Evolutionary conservation across 2,797 vertebrate genomes (phyloP).

Genomic region (Neoniphon sammara): DNA sequence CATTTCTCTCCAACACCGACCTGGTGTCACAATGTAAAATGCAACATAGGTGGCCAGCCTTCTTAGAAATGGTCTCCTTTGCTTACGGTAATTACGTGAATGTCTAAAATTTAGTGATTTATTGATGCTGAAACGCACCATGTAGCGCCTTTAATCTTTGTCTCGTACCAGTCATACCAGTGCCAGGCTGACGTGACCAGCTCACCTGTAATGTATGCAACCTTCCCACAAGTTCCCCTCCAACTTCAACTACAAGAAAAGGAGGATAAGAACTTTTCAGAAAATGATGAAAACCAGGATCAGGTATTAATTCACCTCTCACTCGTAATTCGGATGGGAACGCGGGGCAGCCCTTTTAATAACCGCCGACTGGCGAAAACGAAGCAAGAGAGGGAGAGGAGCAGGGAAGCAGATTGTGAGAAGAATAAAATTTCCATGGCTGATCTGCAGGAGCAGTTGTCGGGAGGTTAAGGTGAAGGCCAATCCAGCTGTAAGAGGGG

Average conservation of each 20-base stretch:
- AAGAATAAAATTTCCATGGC: conserved; percentile 83
- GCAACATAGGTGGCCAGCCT: no score
- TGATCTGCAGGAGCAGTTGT: conserved; percentile 89
- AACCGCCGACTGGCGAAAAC: conserved; percentile 52
- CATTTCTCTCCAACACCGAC: no score
- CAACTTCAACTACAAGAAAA: conserved; percentile 57
- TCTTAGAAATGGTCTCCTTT: no score
- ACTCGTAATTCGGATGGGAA: conserved; percentile 72
- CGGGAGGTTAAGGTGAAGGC: conserved; percentile 87
- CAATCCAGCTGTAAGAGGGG: conserved; percentile 87
- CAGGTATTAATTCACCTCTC: conserved; percentile 74
- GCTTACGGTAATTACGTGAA: no score
- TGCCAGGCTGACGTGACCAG: conserved; percentile 14
- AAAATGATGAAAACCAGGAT: conserved; percentile 77
- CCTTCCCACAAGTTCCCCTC: conserved; percentile 42
- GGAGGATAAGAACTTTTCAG: conserved; percentile 56
- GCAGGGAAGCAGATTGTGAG: conserved; percentile 73
- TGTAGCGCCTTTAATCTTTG: not conserved
- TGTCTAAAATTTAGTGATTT: not conserved
- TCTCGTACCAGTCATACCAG: not conserved
- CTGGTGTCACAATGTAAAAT: no score
- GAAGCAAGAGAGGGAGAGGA: conserved; percentile 33
- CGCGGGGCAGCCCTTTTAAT: conserved; percentile 59
- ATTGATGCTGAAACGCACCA: not conserved
- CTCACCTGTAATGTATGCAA: conserved; percentile 55